Conservation (phyloP, 2,113 vertebrate species). For the Fukomys damarensis region DNA sequence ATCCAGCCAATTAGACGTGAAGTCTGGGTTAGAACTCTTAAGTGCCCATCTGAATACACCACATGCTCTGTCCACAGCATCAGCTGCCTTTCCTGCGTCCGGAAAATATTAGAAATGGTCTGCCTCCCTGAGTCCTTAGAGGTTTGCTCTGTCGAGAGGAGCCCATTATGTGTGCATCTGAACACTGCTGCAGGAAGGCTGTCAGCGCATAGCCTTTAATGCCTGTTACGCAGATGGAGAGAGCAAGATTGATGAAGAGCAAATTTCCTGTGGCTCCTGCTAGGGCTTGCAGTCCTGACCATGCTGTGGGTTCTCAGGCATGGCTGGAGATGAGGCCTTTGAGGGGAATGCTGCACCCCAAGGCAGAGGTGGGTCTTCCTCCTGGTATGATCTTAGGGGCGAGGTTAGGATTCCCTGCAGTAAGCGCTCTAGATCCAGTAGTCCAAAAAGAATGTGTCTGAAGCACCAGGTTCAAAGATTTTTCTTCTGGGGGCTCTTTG, state of each 20-base stretch:
- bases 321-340: neutral
- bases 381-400: neutral
- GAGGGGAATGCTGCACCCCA: neutral
- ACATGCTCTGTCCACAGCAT: neutral
- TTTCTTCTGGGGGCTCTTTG: neutral
- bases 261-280: neutral
- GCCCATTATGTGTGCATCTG: neutral
- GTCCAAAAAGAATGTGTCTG: neutral
- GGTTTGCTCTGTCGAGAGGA: neutral
- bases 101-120: neutral
- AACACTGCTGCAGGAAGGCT: neutral
- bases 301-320: rapidly evolving
- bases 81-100: rapidly evolving
- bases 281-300: rapidly evolving
- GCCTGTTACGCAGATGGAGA: neutral
- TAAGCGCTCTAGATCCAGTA: neutral
- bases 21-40: neutral
- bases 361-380: neutral
- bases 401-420: neutral
- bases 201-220: rapidly evolving
- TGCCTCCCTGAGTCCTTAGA: neutral
- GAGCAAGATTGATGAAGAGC: neutral
- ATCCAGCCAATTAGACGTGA: rapidly evolving
- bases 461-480: neutral
- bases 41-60: neutral